These are phyloP conservation scores for Eremobia ochroleuca DNA, from an alignment of 2,888 invertebrate genomes.

Conservation along the genomic window DNA sequence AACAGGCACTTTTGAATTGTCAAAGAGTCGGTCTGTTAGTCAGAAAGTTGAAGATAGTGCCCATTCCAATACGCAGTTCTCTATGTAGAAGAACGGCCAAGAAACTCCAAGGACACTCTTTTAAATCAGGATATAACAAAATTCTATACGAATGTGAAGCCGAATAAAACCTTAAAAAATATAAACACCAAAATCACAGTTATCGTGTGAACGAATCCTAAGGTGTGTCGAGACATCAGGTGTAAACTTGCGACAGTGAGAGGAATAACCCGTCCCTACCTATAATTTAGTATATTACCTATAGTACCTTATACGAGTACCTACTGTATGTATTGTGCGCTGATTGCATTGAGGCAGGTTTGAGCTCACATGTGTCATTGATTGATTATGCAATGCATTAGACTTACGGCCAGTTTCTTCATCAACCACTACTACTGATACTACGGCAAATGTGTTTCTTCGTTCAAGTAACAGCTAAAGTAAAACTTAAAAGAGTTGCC, in stretches of 20 bases:
- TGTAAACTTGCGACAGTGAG: slow-evolving; percentile 16
- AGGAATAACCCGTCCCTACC: slow-evolving; percentile 34
- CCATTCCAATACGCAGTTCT: too few relatives aligned
- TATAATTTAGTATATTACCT: slow-evolving; percentile 5
- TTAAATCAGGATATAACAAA: neutral
- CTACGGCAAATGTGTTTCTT: too few relatives aligned
- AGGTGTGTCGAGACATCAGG: slow-evolving; percentile 9
- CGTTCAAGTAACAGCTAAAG: too few relatives aligned
- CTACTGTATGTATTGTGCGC: neutral
- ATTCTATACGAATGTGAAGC: neutral
- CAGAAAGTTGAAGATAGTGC: too few relatives aligned
- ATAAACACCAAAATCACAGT: neutral
- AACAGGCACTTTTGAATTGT: too few relatives aligned
- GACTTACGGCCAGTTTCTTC: too few relatives aligned
- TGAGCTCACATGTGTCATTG: slow-evolving; percentile 15
- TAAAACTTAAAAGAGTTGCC: too few relatives aligned
- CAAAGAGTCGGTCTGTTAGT: too few relatives aligned
- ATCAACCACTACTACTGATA: too few relatives aligned
- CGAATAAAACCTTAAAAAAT: neutral
- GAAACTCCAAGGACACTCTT: too few relatives aligned
- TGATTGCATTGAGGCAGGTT: slow-evolving; percentile 23
- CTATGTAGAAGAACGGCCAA: too few relatives aligned
- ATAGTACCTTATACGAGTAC: neutral
- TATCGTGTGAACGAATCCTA: slow-evolving; percentile 17
- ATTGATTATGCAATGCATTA: slow-evolving; percentile 25